Base-by-base conservation (phyloP, 2,888 invertebrate species). In the Archips xylosteana region DNA sequence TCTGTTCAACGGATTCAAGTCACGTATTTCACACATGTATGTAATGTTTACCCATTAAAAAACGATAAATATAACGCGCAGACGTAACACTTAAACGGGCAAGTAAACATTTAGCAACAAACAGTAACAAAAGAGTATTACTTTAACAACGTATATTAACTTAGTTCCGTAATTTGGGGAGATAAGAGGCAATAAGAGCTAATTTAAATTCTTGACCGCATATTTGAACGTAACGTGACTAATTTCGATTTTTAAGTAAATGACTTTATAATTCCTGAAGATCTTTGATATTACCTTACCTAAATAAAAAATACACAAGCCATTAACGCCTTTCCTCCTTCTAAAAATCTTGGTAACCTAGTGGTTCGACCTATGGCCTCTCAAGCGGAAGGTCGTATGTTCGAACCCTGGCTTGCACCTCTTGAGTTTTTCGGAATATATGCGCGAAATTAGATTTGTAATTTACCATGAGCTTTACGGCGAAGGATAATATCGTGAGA, bases 191-290 rank as follows among this genome's bases (percentile, higher is more conserved):
- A 64, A 68, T 68, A 68, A 49, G 39, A 13, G 15, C 9, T 36
- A 49, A 36, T 39, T 63, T 5, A n/a, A 68, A 64, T 59, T 67
- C 62, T 69, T 69, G 63, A 69, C 68, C 68, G 59, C 42, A 59
- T 51, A 6, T 49, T 8, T 45, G n/a, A 34, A 34, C 47, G 47
- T 54, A 15, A 23, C 15, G 4, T 9, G 15, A 54, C 51, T 23
- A 54, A 54, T 23, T 54, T 3, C 0, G 39, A 3, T 6, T 59
- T 59, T 59, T 34, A 13, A 59, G 2, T 59, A 23, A 32, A 23
- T 23, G 23, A 23, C 23, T 23, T 23, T 23, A 1, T 1, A 23
- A 23, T 23, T 23, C 23, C 23, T 23, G 1, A 23, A 23, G 23
- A 23, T 1, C 23, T 23, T 23, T 23, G 23, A 23, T 23, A 23